phyloP scores from a whole-genome alignment of 1,140 invertebrate species.

The Drosophila kepulauana region DNA sequence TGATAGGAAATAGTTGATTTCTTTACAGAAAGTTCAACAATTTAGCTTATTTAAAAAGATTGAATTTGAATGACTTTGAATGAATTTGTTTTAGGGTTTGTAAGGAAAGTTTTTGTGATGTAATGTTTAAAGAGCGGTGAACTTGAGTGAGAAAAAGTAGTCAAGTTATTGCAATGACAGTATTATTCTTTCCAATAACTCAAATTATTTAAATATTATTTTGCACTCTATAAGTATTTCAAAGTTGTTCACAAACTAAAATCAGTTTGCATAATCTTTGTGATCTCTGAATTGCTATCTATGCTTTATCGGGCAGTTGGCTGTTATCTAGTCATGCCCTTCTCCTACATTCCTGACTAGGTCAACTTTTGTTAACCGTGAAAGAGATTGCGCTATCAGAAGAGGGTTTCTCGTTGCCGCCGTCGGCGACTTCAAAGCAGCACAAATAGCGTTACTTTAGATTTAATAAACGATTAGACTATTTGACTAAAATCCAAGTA shows the following conservation, averaged over 20 bases:
- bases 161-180: too few relatives aligned
- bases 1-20: too few relatives aligned
- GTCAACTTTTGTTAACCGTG: constrained; percentile 48
- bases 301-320: constrained; percentile 1
- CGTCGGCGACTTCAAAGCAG: constrained; percentile 62
- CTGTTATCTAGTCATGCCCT: constrained; percentile 35
- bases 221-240: background rate
- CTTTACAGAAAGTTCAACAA: too few relatives aligned
- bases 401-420: constrained; percentile 21
- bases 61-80: too few relatives aligned
- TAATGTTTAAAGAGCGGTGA: too few relatives aligned
- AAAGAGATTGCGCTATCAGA: constrained; percentile 22
- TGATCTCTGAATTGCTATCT: background rate
- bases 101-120: too few relatives aligned
- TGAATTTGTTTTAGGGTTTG: too few relatives aligned
- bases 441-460: constrained; percentile 79
- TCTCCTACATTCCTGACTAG: constrained; percentile 56
- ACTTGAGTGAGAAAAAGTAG: too few relatives aligned
- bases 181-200: too few relatives aligned
- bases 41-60: too few relatives aligned
- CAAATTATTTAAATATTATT: background rate
- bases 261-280: background rate
- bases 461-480: constrained; percentile 79
- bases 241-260: background rate
- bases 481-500: constrained; percentile 76